Conservation (phyloP, 2,113 vertebrate species). For the Calidris pugnax region DNA sequence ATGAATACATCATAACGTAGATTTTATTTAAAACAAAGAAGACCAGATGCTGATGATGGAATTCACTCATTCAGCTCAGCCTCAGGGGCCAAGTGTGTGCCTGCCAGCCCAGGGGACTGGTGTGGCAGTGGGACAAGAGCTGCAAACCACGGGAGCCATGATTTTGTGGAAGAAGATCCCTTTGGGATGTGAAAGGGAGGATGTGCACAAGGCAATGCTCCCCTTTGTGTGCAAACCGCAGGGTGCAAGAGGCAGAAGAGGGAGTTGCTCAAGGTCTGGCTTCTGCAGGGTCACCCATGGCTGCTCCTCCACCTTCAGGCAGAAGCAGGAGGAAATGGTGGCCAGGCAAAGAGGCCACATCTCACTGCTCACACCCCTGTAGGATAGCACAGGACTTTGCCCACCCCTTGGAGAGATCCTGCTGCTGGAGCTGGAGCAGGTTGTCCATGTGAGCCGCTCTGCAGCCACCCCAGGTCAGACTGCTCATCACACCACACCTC, state of each 20-base stretch:
- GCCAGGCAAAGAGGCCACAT: not conserved
- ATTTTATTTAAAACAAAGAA: not conserved
- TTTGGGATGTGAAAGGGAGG: not conserved
- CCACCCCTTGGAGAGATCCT: not conserved
- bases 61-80: not conserved
- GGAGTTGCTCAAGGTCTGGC: not conserved
- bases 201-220: not conserved
- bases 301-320: not conserved
- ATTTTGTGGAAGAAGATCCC: not conserved
- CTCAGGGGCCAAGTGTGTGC: not conserved
- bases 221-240: not conserved
- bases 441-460: not conserved
- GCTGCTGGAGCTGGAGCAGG: not conserved
- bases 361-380: not conserved
- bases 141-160: rapidly evolving
- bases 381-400: not conserved
- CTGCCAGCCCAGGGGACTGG: not conserved
- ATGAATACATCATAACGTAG: not conserved
- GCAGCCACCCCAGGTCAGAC: not conserved
- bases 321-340: not conserved
- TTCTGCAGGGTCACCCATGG: no score
- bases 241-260: not conserved
- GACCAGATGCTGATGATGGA: not conserved
- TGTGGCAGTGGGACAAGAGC: not conserved
- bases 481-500: rapidly evolving